Evolutionary conservation across 2,113 vertebrate species (phyloP).

Genomic region (Microcebus ravelobensis): DNA sequence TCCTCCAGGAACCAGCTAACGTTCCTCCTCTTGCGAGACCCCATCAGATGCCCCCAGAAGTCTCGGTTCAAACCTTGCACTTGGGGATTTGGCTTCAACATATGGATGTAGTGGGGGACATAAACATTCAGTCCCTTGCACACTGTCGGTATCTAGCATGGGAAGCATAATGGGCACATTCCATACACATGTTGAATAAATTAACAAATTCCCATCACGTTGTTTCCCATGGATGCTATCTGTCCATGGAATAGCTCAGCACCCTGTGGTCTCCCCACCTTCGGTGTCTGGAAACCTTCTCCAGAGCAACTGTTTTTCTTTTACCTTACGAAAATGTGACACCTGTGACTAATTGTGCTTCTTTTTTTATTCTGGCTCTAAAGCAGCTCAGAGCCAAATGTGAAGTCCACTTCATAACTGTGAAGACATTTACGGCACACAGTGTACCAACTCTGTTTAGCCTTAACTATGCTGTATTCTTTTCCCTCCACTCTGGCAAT

Average conservation of each 20-base stretch:
- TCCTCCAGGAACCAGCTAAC: background rate
- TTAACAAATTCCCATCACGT: background rate
- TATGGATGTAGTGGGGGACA: background rate
- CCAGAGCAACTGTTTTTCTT: background rate
- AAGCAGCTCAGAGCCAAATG: background rate
- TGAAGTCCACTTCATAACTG: background rate
- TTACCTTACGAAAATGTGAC: background rate
- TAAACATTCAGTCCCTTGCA: background rate
- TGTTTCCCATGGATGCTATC: background rate
- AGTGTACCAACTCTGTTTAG: background rate
- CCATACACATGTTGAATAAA: background rate
- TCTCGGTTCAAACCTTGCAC: background rate
- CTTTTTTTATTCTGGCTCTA: background rate
- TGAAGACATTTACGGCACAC: background rate
- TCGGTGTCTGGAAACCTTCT: slow-evolving; percentile 30
- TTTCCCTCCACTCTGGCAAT: background rate
- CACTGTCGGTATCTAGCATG: background rate
- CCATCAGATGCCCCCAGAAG: background rate
- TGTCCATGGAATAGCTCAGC: background rate
- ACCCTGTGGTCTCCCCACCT: background rate
- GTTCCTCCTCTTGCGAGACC: background rate
- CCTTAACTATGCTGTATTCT: background rate
- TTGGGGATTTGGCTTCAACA: background rate
- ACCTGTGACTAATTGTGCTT: slow-evolving; percentile 19
- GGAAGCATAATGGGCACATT: no score